phyloP scores from a whole-genome alignment of 2,888 invertebrate species.

The Endomychus coccineus region DNA sequence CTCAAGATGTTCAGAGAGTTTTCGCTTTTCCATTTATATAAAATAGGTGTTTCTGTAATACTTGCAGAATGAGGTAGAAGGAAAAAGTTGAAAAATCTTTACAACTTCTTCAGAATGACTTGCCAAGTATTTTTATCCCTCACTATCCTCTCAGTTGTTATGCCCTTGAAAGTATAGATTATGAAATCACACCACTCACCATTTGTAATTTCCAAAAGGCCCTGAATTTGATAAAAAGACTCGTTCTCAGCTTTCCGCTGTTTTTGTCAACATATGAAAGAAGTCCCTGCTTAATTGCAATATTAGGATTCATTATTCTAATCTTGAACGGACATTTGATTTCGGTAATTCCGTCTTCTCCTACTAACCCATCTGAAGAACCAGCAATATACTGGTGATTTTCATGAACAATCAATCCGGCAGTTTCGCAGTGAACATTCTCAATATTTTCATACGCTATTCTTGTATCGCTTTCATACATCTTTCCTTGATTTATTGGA shows the following conservation, averaged over 20 bases:
- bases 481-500: slow-evolving; percentile 2
- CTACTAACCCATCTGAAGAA: slow-evolving; percentile 1
- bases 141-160: not conserved
- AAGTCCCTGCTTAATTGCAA: not conserved
- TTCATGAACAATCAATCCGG: slow-evolving; percentile 4
- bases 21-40: not conserved
- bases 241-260: not conserved
- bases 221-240: not conserved
- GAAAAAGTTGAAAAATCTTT: not conserved
- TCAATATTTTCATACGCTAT: not conserved
- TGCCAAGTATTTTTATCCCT: not conserved
- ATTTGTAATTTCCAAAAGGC: not conserved
- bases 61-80: not conserved
- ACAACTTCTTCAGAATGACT: not conserved
- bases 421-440: not conserved
- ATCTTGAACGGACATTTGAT: not conserved
- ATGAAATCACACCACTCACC: not conserved
- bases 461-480: slow-evolving; percentile 1
- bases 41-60: not conserved
- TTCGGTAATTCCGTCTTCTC: not conserved
- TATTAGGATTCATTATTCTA: not conserved
- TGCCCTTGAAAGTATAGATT: not conserved
- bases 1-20: no score
- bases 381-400: slow-evolving; percentile 1
- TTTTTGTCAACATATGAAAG: not conserved